Percentiles rank a stretch among this genome's conserved stretches.
Conservation (phyloP, 2,113 vertebrate genomes). For the Campylomormyrus numenius region DNA sequence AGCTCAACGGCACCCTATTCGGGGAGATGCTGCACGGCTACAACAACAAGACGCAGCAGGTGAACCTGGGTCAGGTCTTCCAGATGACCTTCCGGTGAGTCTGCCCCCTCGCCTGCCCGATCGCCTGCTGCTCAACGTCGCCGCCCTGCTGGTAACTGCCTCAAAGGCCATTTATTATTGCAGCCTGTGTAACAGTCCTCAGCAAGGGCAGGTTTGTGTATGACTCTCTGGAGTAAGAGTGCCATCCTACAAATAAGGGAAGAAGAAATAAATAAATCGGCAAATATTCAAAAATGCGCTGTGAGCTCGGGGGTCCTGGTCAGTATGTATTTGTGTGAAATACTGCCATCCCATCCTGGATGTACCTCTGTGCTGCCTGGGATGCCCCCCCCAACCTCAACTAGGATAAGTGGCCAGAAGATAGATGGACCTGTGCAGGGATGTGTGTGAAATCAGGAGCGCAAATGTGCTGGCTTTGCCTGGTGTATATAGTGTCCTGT, state of each 20-base stretch:
- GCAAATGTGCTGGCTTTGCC: background rate
- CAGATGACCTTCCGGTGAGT: slow-evolving; percentile 95
- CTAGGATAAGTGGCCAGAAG: background rate
- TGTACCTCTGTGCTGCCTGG: background rate
- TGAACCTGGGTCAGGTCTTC: slow-evolving; percentile 93
- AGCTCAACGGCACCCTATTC: slow-evolving; percentile 91
- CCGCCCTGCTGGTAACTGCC: background rate
- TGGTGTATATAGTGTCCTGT: background rate
- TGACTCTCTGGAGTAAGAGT: background rate
- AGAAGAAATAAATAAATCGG: background rate
- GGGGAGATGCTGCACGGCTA: slow-evolving; percentile 95
- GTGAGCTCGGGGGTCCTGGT: background rate
- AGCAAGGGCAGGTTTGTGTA: background rate
- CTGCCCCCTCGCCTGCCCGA: background rate
- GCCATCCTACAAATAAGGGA: background rate
- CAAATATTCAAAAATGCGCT: background rate
- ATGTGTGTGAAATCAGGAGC: background rate
- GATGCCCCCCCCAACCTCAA: background rate
- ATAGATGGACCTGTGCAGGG: background rate
- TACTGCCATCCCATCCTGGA: background rate
- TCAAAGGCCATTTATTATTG: background rate
- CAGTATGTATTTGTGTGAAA: background rate
- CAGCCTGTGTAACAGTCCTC: background rate
- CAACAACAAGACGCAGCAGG: slow-evolving; percentile 86
- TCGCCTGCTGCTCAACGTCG: too few relatives aligned